Base-by-base conservation (phyloP, 2,113 vertebrate species). In the Catharus bicknelli region DNA sequence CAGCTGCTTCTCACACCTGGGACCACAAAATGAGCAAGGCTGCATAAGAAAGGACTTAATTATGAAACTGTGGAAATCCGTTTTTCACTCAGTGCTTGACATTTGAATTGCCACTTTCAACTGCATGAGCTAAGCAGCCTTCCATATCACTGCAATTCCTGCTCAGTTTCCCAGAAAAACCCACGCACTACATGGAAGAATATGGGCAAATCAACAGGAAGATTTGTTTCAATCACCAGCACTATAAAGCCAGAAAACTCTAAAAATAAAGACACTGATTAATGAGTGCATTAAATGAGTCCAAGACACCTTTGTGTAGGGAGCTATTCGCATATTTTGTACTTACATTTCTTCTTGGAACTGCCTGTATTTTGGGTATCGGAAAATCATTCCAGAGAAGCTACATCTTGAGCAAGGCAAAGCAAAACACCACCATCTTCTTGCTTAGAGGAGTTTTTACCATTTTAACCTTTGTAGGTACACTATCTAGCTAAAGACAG, bases 1-100 rank as follows among this genome's bases (percentile, higher is more conserved):
- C 78, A 87, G 57, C 62, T 93, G 81, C 70, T 79, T 66, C 90
- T 83, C 70, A 79, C 62, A 85, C 54, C 90, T 90, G 87, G 91
- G 84, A 90, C 66, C 82, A 73, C 42, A 90, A 79, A 82, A 90
- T 27, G 32, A 70, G 73, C 72, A 81, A 72, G 40, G 45, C 64
- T 87, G 40, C 19, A 45, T 7, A 30, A 94, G 69, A 89, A 89
- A 90, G 78, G 45, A 54, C 38, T 69, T 79, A 57, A 75, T 94
- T 93, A 83, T 11, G 38, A 74, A 88, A 88, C 47, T 34, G 38
- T 66, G 77, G 64, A 88, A 88, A 83, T 77, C 55, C 59, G 59
- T 74, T 81, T 58, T 58, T 84, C 48, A 36, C 51, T 83, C 57
- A 55, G 86, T 55, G 47, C 78, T 80, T 93, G 82, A 87, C 62